Percentiles rank a stretch among this genome's conserved stretches.
phyloP scores from a whole-genome alignment of 1,140 invertebrate genomes.

The Papilio aristodemus region DNA sequence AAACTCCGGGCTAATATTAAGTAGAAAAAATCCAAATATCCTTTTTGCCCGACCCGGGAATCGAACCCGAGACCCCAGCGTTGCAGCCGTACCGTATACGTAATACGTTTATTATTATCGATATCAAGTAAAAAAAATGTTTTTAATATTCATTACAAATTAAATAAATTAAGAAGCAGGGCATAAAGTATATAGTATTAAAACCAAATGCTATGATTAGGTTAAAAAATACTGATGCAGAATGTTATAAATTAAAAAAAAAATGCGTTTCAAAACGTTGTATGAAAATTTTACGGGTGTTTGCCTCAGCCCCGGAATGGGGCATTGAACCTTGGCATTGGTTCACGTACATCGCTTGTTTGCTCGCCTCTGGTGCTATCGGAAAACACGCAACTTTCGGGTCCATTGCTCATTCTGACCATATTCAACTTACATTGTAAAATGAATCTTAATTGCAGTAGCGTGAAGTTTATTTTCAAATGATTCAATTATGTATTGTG shows the following conservation, averaged over 20 bases:
- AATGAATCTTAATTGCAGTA: not conserved
- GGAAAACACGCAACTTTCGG: constrained; percentile 22
- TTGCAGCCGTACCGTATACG: no score
- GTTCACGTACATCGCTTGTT: constrained; percentile 22
- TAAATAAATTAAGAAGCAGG: no score
- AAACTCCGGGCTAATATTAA: no score
- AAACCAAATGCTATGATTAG: not conserved
- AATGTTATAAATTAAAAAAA: no score
- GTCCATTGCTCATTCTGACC: constrained; percentile 24
- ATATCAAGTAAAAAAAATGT: no score
- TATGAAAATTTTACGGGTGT: not conserved
- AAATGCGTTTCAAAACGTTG: not conserved
- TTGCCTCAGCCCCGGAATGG: constrained; percentile 17
- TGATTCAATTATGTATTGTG: constrained; percentile 25
- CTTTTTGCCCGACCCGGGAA: no score
- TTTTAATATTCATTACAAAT: no score
- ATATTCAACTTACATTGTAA: not conserved
- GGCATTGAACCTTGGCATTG: constrained; percentile 33
- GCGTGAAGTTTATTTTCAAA: not conserved
- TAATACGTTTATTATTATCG: no score
- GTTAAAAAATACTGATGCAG: no score
- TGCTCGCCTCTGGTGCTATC: not conserved
- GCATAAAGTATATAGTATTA: no score
- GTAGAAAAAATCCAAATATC: no score
- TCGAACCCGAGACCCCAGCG: no score